phyloP scores from a whole-genome alignment of 2,113 vertebrate genomes.

The Noturus placidus region DNA sequence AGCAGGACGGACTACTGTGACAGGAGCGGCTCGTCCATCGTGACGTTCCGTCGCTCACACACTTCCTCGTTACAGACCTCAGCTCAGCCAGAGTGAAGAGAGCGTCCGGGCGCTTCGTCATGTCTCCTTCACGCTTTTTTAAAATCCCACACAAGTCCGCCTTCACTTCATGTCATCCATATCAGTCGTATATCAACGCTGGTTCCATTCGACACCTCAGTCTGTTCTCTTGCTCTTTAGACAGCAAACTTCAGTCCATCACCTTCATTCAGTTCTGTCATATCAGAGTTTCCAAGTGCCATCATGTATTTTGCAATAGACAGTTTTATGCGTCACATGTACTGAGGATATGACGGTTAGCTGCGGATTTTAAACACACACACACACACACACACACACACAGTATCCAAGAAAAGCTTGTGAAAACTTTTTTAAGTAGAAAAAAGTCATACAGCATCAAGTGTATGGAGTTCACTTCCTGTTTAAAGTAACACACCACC shows the following conservation, averaged over 20 bases:
- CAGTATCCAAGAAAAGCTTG: slow-evolving; percentile 4
- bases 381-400: slow-evolving; percentile 5
- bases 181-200: slow-evolving; percentile 58
- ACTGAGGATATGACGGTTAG: slow-evolving; percentile 34
- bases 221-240: slow-evolving; percentile 31
- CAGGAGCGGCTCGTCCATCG: slow-evolving; percentile 14
- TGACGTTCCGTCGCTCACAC: slow-evolving; percentile 32
- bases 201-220: not conserved
- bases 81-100: not conserved
- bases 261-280: slow-evolving; percentile 37
- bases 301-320: slow-evolving; percentile 52
- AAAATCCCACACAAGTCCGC: not conserved
- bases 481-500: not conserved
- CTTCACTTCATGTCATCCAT: slow-evolving; percentile 36
- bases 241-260: slow-evolving; percentile 1
- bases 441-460: not conserved
- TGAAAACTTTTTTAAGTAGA: slow-evolving; percentile 18
- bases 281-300: slow-evolving; percentile 54
- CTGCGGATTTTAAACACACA: slow-evolving; percentile 9
- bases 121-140: not conserved
- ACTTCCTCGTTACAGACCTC: not conserved
- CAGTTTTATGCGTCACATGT: slow-evolving; percentile 48
- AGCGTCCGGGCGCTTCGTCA: too few species aligned
- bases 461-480: not conserved
- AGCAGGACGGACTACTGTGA: slow-evolving; percentile 74